A percentile compares a stretch with the other conserved stretches of the same genome.
These are phyloP conservation scores for Drosophila mojavensis DNA, from an alignment of 1,140 invertebrate species.

Conservation along the genomic window DNA sequence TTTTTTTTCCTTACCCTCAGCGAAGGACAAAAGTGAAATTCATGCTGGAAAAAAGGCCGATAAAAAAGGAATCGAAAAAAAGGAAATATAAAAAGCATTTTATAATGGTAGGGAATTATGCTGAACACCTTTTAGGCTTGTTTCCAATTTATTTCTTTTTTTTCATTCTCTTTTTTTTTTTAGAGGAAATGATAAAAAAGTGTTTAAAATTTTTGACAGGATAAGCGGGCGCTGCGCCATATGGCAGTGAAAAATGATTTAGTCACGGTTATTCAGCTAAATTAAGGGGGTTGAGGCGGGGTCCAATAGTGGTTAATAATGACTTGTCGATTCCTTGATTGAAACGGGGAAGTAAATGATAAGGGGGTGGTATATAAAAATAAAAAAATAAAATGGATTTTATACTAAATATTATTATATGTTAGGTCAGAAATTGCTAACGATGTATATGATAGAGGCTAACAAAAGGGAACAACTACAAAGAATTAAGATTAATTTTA, in stretches of 20 bases:
- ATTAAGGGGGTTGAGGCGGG: slow-evolving; percentile 23
- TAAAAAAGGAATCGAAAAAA: slow-evolving; percentile 31
- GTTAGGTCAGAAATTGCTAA: too few relatives aligned
- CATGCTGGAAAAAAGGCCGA: slow-evolving; percentile 37
- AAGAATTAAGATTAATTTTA: too few relatives aligned
- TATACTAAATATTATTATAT: too few relatives aligned
- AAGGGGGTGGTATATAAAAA: not conserved
- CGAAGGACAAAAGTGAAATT: slow-evolving; percentile 54
- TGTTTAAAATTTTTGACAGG: slow-evolving; percentile 68
- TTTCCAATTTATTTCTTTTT: slow-evolving; percentile 12
- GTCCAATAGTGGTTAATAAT: slow-evolving; percentile 24
- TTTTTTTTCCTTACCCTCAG: slow-evolving; percentile 19
- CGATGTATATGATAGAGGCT: too few relatives aligned
- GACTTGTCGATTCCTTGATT: slow-evolving; percentile 32
- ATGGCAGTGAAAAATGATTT: slow-evolving; percentile 69
- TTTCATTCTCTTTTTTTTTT: slow-evolving; percentile 11
- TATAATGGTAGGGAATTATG: slow-evolving; percentile 72
- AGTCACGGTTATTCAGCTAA: slow-evolving; percentile 31
- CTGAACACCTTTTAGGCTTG: slow-evolving; percentile 54
- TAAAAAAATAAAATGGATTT: too few relatives aligned
- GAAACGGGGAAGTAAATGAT: not conserved
- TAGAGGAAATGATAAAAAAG: slow-evolving; percentile 53
- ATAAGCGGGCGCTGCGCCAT: slow-evolving; percentile 60
- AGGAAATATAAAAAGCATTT: slow-evolving; percentile 27
- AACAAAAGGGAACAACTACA: too few relatives aligned